phyloP scores from a whole-genome alignment of 2,888 invertebrate genomes.

The Ctenicera cuprea region DNA sequence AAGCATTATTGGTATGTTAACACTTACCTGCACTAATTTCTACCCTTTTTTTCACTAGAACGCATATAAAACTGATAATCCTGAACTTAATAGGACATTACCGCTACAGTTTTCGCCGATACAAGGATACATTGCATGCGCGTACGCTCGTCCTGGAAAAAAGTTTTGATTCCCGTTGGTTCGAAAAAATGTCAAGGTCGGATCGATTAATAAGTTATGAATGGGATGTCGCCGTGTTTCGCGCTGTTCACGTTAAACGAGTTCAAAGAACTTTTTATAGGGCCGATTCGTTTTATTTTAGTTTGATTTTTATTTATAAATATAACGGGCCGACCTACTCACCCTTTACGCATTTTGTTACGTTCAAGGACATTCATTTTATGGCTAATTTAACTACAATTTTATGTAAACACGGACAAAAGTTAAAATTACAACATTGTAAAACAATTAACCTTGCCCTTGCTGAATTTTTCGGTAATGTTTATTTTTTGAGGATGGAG shows the following conservation, averaged over 20 bases:
- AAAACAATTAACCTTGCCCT: background rate
- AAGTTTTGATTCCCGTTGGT: constrained; percentile 60
- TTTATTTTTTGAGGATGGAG: too few relatives aligned
- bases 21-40: constrained; percentile 66
- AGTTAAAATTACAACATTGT: background rate
- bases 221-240: constrained; percentile 63
- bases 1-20: constrained; percentile 69
- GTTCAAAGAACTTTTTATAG: constrained; percentile 64
- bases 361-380: constrained; percentile 8
- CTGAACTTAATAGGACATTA: constrained; percentile 58
- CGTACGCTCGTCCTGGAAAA: constrained; percentile 59
- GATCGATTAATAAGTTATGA: constrained; percentile 71
- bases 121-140: constrained; percentile 49
- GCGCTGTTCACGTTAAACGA: constrained; percentile 51
- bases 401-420: background rate
- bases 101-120: constrained; percentile 44
- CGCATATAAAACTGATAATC: constrained; percentile 58
- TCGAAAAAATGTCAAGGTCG: constrained; percentile 71
- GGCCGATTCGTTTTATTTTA: constrained; percentile 35
- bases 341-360: background rate
- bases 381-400: background rate
- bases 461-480: background rate
- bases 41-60: constrained; percentile 51
- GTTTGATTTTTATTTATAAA: constrained; percentile 36
- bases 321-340: constrained; percentile 14